Evolutionary conservation across 2,113 vertebrate species (phyloP).

Genomic region (Siniperca chuatsi): DNA sequence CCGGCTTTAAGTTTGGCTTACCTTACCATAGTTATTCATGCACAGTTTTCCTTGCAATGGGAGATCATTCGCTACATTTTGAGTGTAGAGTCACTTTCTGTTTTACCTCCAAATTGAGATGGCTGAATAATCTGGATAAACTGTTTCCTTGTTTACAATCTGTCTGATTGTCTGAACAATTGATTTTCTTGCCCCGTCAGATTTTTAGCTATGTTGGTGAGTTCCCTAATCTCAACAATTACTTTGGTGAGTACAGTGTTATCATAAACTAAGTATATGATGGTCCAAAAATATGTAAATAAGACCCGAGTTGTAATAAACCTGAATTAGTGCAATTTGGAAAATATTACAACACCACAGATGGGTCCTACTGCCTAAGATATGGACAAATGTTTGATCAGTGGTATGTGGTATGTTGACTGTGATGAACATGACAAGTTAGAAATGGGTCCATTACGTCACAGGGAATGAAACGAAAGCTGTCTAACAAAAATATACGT

Average conservation of each 20-base stretch:
- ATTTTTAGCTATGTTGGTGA: not conserved
- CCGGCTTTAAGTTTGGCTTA: not conserved
- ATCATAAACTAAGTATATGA: no score
- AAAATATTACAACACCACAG: not conserved
- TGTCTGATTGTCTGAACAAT: no score
- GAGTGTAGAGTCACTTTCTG: not conserved
- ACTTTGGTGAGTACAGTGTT: not conserved
- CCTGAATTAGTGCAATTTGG: no score
- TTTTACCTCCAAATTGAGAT: not conserved
- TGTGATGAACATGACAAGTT: no score
- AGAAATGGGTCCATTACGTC: not conserved
- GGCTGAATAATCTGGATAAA: not conserved
- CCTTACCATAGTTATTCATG: not conserved
- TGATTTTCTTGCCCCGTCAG: not conserved
- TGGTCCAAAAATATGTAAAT: no score
- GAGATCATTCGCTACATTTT: not conserved
- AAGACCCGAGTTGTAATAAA: no score
- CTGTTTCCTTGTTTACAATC: not conserved
- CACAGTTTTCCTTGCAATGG: not conserved
- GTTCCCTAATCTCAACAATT: not conserved
- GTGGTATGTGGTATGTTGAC: not conserved
- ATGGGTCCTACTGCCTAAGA: not conserved
- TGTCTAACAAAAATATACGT: not conserved
- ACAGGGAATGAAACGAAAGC: not conserved
- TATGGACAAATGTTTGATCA: not conserved